phyloP scores from a whole-genome alignment of 2,888 invertebrate species.

The Taenaris catops region DNA sequence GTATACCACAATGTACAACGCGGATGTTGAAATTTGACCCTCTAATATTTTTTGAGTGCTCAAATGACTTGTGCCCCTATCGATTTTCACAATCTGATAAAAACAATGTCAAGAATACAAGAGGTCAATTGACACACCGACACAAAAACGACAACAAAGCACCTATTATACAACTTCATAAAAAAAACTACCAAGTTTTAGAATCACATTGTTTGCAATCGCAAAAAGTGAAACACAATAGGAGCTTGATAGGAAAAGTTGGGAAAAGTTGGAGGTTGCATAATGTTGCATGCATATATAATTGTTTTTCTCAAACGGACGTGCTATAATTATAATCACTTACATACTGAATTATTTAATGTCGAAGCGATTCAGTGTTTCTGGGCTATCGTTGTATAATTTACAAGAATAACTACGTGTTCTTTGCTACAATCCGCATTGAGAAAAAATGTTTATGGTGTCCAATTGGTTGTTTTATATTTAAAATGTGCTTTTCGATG shows the following conservation, averaged over 20 bases:
- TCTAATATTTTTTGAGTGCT: neutral
- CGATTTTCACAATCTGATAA: constrained; percentile 3
- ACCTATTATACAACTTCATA: constrained; percentile 7
- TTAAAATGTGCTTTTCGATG: no score
- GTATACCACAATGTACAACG: no score
- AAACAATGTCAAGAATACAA: constrained; percentile 17
- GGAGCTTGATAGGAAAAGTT: constrained; percentile 14
- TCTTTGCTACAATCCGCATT: no score
- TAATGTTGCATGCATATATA: no score
- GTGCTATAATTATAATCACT: no score
- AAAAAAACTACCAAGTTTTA: constrained; percentile 12
- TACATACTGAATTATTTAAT: no score
- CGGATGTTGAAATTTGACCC: constrained; percentile 1
- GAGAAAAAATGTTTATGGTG: no score
- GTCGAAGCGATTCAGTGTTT: no score
- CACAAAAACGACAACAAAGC: constrained; percentile 18
- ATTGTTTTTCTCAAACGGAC: no score
- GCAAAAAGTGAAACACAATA: constrained; percentile 11
- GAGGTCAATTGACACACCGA: constrained; percentile 15
- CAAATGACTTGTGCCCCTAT: neutral
- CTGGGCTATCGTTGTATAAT: no score
- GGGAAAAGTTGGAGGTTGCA: constrained; percentile 6
- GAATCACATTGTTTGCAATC: constrained; percentile 12
- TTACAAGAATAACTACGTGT: no score
- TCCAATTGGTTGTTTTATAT: no score